Conservation (phyloP, 2,113 vertebrate species). For the Caranx melampygus region DNA sequence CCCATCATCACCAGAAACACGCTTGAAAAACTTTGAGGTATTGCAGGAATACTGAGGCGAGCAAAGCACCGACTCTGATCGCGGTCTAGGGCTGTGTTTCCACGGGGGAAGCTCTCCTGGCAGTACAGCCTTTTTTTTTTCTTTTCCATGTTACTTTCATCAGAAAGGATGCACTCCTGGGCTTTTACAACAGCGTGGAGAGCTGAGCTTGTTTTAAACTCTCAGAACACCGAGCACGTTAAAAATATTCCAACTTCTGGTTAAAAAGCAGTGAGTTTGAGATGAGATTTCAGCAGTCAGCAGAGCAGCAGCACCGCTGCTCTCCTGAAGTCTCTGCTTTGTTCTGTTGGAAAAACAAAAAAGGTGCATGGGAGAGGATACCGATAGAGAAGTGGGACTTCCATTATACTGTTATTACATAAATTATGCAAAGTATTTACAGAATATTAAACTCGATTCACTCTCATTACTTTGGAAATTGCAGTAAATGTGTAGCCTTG, state of each 20-base stretch:
- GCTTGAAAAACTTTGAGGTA: not conserved
- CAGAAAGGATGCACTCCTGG: slow-evolving; percentile 30
- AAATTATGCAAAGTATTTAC: slow-evolving; percentile 70
- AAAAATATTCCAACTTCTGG: slow-evolving; percentile 45
- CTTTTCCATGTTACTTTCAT: slow-evolving; percentile 27
- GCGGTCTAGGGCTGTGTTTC: slow-evolving; percentile 38
- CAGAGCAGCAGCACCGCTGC: slow-evolving; percentile 27
- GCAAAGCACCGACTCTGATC: slow-evolving; percentile 10
- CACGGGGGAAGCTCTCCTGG: slow-evolving; percentile 13
- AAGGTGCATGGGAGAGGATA: slow-evolving; percentile 5
- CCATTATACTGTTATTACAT: slow-evolving; percentile 39
- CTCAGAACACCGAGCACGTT: slow-evolving; percentile 35
- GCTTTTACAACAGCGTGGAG: slow-evolving; percentile 33
- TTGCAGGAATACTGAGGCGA: not conserved
- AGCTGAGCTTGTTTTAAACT: slow-evolving; percentile 37
- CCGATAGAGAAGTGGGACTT: slow-evolving; percentile 15
- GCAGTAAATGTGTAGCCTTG: slow-evolving; percentile 51
- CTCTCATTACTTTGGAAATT: slow-evolving; percentile 55
- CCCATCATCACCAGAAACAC: not conserved
- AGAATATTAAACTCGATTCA: slow-evolving; percentile 51
- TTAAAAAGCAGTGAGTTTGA: slow-evolving; percentile 23
- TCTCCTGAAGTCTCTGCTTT: slow-evolving; percentile 33
- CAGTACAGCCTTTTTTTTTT: not conserved
- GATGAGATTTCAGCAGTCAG: slow-evolving; percentile 35
- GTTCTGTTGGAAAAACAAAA: slow-evolving; percentile 26